Evolutionary conservation across 2,797 vertebrate species (phyloP).

Genomic region (Diglossa cyanea): DNA sequence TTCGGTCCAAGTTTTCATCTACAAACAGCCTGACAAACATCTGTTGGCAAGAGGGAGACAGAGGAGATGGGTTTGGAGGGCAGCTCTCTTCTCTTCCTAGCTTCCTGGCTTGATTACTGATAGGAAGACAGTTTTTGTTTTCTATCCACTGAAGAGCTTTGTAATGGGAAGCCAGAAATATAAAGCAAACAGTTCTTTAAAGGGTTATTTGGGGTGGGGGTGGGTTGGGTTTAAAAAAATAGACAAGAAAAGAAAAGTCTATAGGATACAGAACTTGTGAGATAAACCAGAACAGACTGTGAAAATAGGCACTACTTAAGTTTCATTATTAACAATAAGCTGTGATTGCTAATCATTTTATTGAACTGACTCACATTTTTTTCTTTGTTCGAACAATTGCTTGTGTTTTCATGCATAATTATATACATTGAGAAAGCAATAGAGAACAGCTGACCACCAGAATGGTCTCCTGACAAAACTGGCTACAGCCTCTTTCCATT

Average conservation of each 20-base stretch:
- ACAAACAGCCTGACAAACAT: constrained; percentile 91
- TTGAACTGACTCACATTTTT: constrained; percentile 53
- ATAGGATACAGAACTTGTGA: constrained; percentile 69
- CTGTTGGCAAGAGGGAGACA: constrained; percentile 89
- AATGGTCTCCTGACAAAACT: constrained; percentile 51
- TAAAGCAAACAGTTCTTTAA: constrained; percentile 75
- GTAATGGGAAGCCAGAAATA: constrained; percentile 78
- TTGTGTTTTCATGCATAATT: constrained; percentile 77
- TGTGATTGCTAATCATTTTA: constrained; percentile 58
- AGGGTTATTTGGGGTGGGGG: constrained; percentile 60
- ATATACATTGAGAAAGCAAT: constrained; percentile 63
- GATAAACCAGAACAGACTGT: constrained; percentile 75
- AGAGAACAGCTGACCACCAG: constrained; percentile 59
- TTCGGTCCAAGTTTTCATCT: constrained; percentile 90
- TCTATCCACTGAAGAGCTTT: constrained; percentile 76
- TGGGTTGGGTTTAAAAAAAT: constrained; percentile 18
- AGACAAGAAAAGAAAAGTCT: constrained; percentile 74
- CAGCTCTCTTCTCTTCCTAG: constrained; percentile 79
- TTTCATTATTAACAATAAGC: constrained; percentile 66
- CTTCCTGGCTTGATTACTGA: constrained; percentile 79
- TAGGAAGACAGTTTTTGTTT: constrained; percentile 76
- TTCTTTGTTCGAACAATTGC: constrained; percentile 57
- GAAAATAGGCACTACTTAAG: constrained; percentile 66
- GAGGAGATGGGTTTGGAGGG: constrained; percentile 87
- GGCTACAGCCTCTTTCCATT: constrained; percentile 49